Percentiles rank a stretch among this genome's conserved stretches.
phyloP scores from a whole-genome alignment of 2,888 invertebrate species.

The Erebia epiphron region DNA sequence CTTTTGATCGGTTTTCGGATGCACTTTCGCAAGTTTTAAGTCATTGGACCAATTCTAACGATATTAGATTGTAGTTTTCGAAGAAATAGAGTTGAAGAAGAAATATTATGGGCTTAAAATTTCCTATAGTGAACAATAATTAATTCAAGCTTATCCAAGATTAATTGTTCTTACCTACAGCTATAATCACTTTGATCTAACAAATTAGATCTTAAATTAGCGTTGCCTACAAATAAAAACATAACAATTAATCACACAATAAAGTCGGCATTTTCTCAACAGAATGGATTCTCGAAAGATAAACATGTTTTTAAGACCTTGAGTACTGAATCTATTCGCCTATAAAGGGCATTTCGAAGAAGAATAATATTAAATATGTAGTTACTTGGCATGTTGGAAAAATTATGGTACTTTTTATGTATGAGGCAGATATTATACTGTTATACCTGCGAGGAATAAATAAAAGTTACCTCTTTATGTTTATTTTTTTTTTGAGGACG shows the following conservation, averaged over 20 bases:
- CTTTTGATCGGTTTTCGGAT: constrained; percentile 52
- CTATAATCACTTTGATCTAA: constrained; percentile 5
- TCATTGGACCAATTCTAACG: constrained; percentile 6
- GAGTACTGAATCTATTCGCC: constrained; percentile 17
- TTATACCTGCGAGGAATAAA: too few relatives aligned
- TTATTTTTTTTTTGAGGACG: too few relatives aligned
- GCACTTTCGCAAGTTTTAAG: constrained; percentile 42
- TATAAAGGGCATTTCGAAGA: constrained; percentile 1
- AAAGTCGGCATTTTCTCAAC: constrained; percentile 16
- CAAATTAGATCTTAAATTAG: constrained; percentile 10
- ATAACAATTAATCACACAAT: constrained; percentile 26
- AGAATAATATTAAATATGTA: constrained; percentile 5
- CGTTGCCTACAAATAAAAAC: constrained; percentile 17
- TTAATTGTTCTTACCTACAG: constrained; percentile 18
- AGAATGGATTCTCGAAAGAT: constrained; percentile 14
- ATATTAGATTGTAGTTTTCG: not conserved
- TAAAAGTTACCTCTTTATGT: too few relatives aligned
- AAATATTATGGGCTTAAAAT: not conserved
- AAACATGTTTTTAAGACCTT: constrained; percentile 26
- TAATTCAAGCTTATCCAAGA: constrained; percentile 26
- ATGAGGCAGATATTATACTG: not conserved
- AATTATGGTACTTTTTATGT: not conserved
- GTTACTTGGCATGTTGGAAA: not conserved
- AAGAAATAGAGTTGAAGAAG: not conserved
- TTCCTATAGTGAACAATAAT: constrained; percentile 2